phyloP scores from a whole-genome alignment of 2,888 invertebrate species.

The Halocaridina rubra region DNA sequence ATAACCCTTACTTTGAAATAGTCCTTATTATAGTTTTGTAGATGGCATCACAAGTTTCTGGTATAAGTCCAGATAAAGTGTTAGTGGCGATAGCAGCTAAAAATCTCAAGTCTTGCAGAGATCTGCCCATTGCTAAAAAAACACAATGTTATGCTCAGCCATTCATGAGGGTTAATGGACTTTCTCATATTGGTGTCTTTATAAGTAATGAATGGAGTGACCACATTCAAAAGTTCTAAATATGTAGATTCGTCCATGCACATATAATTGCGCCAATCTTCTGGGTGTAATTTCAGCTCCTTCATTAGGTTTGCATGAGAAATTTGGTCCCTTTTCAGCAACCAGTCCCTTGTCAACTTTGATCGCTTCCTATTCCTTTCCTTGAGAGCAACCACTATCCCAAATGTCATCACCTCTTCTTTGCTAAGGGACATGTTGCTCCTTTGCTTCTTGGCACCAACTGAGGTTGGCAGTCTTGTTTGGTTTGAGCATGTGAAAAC shows the following conservation, averaged over 20 bases:
- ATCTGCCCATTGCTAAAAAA: conserved; percentile 19
- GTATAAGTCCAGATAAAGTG: not conserved
- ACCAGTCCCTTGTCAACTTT: too few species aligned
- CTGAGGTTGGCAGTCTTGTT: conserved; percentile 21
- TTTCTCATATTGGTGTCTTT: conserved; percentile 16
- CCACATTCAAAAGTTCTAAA: not conserved
- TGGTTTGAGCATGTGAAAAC: conserved; percentile 4
- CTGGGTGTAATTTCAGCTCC: too few species aligned
- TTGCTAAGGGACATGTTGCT: not conserved
- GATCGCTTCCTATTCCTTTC: too few species aligned
- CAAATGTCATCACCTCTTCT: conserved; percentile 11
- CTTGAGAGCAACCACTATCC: conserved; percentile 22
- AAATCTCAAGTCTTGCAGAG: too few species aligned
- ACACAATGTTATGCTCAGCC: conserved; percentile 21
- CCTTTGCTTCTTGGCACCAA: conserved; percentile 18
- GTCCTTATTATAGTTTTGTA: not conserved
- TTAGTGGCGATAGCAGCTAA: not conserved
- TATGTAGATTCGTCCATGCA: conserved; percentile 15
- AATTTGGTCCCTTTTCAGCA: conserved; percentile 11
- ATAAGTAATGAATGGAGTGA: conserved; percentile 9
- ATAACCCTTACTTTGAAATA: not conserved
- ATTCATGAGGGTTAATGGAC: conserved; percentile 36
- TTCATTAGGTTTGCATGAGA: conserved; percentile 20
- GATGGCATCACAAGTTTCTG: not conserved
- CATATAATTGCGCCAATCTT: conserved; percentile 8